Evolutionary conservation across 2,797 vertebrate species (phyloP).

Genomic region (Pseudochirops cupreus): DNA sequence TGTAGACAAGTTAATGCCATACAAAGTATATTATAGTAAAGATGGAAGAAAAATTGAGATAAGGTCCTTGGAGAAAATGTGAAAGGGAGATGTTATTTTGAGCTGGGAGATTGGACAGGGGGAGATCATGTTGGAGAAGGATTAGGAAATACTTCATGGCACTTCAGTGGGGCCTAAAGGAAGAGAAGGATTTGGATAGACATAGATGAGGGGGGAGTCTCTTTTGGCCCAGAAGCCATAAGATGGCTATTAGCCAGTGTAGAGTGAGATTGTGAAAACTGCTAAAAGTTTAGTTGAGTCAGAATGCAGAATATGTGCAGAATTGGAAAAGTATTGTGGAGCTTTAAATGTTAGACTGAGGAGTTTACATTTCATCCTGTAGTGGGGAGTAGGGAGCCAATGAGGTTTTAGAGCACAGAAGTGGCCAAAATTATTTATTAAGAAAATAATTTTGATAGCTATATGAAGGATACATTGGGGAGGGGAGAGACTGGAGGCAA

Average conservation of each 20-base stretch:
- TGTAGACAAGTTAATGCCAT: not conserved
- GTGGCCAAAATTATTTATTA: no score
- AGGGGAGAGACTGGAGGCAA: no score
- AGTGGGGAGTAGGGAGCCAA: no score
- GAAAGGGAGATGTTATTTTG: not conserved
- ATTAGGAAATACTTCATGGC: not conserved
- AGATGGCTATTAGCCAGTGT: no score
- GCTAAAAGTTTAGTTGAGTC: not conserved
- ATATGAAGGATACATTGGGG: no score
- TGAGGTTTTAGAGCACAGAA: no score
- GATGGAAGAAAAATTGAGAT: not conserved
- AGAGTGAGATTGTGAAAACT: not conserved
- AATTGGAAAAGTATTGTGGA: not conserved
- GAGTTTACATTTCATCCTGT: no score
- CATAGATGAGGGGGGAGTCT: not conserved
- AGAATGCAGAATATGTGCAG: not conserved
- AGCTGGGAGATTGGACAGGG: not conserved
- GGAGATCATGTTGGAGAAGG: not conserved
- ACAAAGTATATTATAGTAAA: not conserved
- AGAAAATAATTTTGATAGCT: no score
- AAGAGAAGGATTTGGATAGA: not conserved
- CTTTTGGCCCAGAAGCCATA: not conserved
- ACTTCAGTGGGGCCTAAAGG: not conserved
- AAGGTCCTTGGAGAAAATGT: not conserved
- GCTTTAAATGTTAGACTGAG: no score